Conservation (phyloP, 2,888 invertebrate species). For the Cheilosia variabilis region DNA sequence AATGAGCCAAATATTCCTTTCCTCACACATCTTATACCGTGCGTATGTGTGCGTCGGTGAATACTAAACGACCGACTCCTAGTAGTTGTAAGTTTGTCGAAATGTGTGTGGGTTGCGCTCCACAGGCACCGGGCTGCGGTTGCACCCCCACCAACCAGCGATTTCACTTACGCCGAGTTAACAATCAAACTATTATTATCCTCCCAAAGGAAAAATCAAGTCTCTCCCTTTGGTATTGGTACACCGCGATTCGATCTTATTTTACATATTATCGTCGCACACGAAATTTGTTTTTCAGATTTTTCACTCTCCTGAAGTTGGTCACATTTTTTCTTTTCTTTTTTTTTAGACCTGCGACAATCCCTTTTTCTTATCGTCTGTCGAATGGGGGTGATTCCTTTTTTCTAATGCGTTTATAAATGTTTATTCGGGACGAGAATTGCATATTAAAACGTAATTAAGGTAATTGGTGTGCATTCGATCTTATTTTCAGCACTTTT, state of each 20-base stretch:
- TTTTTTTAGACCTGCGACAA: neutral
- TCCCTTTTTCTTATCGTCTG: constrained; percentile 30
- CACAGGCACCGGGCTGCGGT: too few relatives aligned
- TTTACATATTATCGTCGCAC: neutral
- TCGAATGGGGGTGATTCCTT: neutral
- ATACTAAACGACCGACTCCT: neutral
- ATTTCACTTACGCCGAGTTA: neutral
- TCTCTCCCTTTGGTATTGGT: neutral
- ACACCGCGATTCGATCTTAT: neutral
- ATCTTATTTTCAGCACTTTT: neutral
- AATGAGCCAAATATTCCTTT: neutral
- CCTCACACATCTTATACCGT: neutral
- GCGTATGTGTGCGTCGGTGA: neutral
- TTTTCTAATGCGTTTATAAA: constrained; percentile 35
- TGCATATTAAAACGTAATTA: constrained; percentile 60
- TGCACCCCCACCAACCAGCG: neutral
- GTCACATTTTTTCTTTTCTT: neutral
- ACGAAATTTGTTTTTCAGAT: constrained; percentile 12
- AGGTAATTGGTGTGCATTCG: constrained; percentile 38
- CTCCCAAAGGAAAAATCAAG: neutral
- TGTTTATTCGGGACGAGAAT: constrained; percentile 46
- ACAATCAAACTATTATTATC: neutral
- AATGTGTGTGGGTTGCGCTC: too few relatives aligned
- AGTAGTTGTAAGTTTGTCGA: neutral
- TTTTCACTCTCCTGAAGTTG: neutral